phyloP scores from a whole-genome alignment of 2,888 invertebrate species.

The Plagiodera versicolora region DNA sequence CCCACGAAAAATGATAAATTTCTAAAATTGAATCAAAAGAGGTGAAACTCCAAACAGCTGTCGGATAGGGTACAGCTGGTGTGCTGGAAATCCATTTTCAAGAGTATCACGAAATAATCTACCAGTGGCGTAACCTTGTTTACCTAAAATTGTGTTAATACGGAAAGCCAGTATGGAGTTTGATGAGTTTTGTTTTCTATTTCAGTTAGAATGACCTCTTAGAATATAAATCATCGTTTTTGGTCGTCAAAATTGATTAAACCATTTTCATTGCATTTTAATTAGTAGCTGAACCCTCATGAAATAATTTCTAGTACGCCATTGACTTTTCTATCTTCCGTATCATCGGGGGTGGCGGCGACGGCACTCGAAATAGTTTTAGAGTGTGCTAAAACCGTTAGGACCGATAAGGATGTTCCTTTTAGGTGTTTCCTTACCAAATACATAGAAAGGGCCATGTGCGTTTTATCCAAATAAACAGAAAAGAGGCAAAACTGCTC shows the following conservation, averaged over 20 bases:
- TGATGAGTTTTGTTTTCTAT: too few relatives aligned
- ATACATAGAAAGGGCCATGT: conserved; percentile 16
- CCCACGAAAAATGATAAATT: conserved; percentile 20
- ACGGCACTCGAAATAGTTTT: conserved; percentile 24
- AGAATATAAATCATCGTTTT: too few relatives aligned
- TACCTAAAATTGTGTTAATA: too few relatives aligned
- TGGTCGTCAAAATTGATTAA: too few relatives aligned
- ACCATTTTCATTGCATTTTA: too few relatives aligned
- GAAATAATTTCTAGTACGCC: background rate
- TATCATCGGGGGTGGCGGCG: conserved; percentile 20
- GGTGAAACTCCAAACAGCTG: conserved; percentile 23
- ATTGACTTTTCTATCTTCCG: conserved; percentile 8
- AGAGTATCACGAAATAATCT: background rate
- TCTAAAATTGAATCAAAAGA: conserved; percentile 27
- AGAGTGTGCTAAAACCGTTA: conserved; percentile 33
- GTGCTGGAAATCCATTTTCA: conserved; percentile 11
- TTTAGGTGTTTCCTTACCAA: conserved; percentile 20
- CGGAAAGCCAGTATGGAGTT: too few relatives aligned
- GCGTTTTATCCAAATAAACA: conserved; percentile 19
- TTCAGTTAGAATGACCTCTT: too few relatives aligned
- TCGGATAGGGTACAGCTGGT: conserved; percentile 7
- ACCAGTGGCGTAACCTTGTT: background rate
- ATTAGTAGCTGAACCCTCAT: background rate
- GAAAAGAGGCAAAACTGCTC: conserved; percentile 12
- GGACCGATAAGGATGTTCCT: conserved; percentile 26